These are phyloP conservation scores for Yponomeuta plumbellus DNA, from an alignment of 2,888 invertebrate genomes.

Conservation along the genomic window DNA sequence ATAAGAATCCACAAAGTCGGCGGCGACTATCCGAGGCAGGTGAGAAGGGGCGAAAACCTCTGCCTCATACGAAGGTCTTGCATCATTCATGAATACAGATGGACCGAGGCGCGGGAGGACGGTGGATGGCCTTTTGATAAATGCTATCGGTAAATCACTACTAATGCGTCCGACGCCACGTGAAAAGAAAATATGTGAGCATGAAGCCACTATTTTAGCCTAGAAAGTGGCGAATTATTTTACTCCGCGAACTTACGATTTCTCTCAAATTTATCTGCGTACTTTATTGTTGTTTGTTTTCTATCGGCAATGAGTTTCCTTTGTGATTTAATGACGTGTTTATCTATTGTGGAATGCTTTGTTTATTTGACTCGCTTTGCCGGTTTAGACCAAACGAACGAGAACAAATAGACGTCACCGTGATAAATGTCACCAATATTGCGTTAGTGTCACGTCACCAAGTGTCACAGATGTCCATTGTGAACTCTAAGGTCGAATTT, in stretches of 20 bases:
- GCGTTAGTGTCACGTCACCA: too few relatives aligned
- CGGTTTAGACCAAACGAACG: too few relatives aligned
- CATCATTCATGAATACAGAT: conserved; percentile 15
- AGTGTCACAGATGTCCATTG: too few relatives aligned
- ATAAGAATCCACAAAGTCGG: not conserved
- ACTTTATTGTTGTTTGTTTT: conserved; percentile 1
- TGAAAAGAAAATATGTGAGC: conserved; percentile 16
- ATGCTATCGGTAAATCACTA: conserved; percentile 53
- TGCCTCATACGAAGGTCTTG: conserved; percentile 9
- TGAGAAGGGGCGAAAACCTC: not conserved
- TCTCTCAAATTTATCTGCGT: not conserved
- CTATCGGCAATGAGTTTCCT: not conserved
- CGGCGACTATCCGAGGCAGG: not conserved
- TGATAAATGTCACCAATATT: too few relatives aligned
- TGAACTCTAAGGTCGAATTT: too few relatives aligned
- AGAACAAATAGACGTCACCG: too few relatives aligned
- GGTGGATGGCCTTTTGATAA: conserved; percentile 42
- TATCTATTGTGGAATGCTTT: too few relatives aligned
- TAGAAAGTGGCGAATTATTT: conserved; percentile 7
- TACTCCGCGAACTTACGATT: not conserved
- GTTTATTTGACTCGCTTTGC: too few relatives aligned
- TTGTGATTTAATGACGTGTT: not conserved
- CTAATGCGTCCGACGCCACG: conserved; percentile 39
- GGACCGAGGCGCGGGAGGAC: conserved; percentile 15
- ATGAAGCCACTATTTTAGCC: conserved; percentile 3